These are phyloP conservation scores for Hypotaenidia philippensis DNA, from an alignment of 2,797 vertebrate genomes.

Conservation along the genomic window DNA sequence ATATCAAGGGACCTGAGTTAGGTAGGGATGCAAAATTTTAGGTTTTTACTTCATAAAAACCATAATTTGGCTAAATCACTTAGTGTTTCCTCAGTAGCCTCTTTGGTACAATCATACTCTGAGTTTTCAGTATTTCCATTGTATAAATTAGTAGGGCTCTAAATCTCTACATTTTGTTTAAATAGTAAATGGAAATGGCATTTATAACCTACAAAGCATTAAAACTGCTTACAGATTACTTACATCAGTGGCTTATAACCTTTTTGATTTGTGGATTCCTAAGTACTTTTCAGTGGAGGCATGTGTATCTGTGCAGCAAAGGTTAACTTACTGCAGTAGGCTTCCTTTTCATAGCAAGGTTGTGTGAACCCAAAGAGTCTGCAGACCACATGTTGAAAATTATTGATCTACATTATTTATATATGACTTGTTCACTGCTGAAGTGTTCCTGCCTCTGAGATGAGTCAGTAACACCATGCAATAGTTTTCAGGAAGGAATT, in stretches of 20 bases:
- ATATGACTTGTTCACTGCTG: conserved; percentile 40
- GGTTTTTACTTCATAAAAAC: not conserved
- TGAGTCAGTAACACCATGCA: conserved; percentile 42
- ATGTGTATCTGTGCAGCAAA: conserved; percentile 22
- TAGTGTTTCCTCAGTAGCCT: not conserved
- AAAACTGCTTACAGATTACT: conserved; percentile 29
- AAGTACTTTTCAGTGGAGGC: conserved; percentile 32
- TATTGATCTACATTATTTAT: conserved; percentile 68
- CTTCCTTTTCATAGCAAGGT: conserved; percentile 33
- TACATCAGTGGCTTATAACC: conserved; percentile 32
- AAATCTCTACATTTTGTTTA: conserved; percentile 9
- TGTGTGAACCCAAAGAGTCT: conserved; percentile 35
- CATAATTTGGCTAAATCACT: not conserved
- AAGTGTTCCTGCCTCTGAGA: conserved; percentile 52
- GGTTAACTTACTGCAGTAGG: conserved; percentile 47
- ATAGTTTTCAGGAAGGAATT: conserved; percentile 33
- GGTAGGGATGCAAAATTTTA: not conserved
- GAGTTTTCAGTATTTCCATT: conserved; percentile 26
- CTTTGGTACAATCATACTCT: not conserved
- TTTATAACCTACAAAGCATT: conserved; percentile 31
- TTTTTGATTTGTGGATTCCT: conserved; percentile 61
- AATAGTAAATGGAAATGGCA: not conserved
- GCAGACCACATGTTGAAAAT: conserved; percentile 61
- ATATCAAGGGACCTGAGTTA: not conserved
- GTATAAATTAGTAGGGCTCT: not conserved